A percentile compares a stretch with the other conserved stretches of the same genome.
These are phyloP conservation scores for Drosophila parabipectinata DNA, from an alignment of 1,140 invertebrate genomes.

Conservation along the genomic window DNA sequence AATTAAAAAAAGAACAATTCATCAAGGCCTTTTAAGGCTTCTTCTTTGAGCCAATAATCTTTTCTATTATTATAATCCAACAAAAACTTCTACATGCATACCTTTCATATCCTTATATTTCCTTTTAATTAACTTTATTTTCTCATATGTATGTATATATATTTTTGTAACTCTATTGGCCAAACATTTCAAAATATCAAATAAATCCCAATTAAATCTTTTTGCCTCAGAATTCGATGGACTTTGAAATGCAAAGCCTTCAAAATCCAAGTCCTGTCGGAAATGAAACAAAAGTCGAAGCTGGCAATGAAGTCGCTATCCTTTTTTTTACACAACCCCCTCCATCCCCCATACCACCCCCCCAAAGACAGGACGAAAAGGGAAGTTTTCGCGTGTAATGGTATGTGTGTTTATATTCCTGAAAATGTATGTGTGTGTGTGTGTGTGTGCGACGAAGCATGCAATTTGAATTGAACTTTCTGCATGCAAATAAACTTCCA, in stretches of 20 bases:
- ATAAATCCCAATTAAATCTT: constrained; percentile 2
- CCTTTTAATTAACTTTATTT: not conserved
- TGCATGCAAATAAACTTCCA: constrained; percentile 69
- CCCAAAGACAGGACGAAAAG: constrained; percentile 32
- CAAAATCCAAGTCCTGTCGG: constrained; percentile 3
- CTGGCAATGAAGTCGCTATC: constrained; percentile 32
- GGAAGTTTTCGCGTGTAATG: constrained; percentile 10
- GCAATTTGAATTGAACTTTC: constrained; percentile 78
- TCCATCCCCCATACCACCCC: not conserved
- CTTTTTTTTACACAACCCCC: not conserved
- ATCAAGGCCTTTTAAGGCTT: no score
- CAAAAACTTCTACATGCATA: no score
- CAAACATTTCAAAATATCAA: not conserved
- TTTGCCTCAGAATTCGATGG: not conserved
- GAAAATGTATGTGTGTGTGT: constrained; percentile 19
- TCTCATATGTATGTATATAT: not conserved
- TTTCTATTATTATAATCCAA: no score
- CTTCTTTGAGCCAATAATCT: no score
- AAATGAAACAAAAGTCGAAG: constrained; percentile 12
- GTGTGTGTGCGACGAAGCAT: constrained; percentile 57
- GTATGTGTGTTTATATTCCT: not conserved
- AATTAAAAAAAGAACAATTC: no score
- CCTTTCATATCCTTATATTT: not conserved
- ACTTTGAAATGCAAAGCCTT: not conserved
- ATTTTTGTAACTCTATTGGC: no score